Base-by-base conservation (phyloP, 2,888 invertebrate species). In the Heteropelma amictum region DNA sequence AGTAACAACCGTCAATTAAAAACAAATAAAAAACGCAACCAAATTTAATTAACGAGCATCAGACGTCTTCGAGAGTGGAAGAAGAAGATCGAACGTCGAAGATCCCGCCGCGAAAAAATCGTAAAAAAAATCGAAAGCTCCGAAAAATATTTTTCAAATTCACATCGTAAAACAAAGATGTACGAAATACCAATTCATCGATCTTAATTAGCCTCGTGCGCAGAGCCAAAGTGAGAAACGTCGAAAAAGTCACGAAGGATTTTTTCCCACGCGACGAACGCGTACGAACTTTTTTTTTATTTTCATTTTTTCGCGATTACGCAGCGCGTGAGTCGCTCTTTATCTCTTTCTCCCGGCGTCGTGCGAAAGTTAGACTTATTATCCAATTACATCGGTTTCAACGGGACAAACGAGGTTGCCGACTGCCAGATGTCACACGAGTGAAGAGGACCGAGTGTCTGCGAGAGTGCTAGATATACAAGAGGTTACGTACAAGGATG, bases 371-470 rank as follows among this genome's bases (percentile, higher is more conserved):
- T 76, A 65, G 77, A 67, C 76, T 81, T 80, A 84, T 86, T 86
- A 84, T 84, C 86, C 86, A 87, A 86, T 87, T 87, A 86, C 83
- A 79, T 78, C 79, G 84, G 86, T 86, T 86, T 85, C 80, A 83
- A 82, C 83, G 81, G 83, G 85, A 87, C 85, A 84, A 86, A 87
- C 85, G 81, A 86, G 85, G 72, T 81, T 85, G 83, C 82, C 85
- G 85, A 86, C 83, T 86, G 83, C 86, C 87, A 87, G 85, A 87
- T 87, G 87, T 85, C 85, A 85, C 85, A 85, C 81, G 80, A 68
- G 74, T 76, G 64, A 79, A 72, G 69, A 49, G 40, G 40, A 75
- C 61, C 71, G 68, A 72, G 76, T 76, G 72, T 76, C 76, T 53
- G 56, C 38, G 61, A 63, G 72, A 76, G 72, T 72, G 72, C 58